Base-by-base conservation (phyloP, 2,113 vertebrate genomes). In the Albula goreensis region DNA sequence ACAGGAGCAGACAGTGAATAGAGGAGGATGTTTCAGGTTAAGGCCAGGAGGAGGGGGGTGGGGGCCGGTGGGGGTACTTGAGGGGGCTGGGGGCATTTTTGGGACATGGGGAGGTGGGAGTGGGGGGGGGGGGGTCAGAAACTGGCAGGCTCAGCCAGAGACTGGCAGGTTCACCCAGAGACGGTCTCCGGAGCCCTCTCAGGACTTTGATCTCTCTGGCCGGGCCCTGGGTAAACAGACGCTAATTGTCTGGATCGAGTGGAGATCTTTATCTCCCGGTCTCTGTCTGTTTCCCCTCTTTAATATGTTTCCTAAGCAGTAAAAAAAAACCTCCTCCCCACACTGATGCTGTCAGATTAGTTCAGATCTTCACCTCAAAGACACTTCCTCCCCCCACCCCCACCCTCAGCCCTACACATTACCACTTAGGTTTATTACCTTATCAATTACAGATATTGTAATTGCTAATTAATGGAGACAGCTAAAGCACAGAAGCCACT, bases 171-270 rank as follows among this genome's bases (percentile, higher is more conserved):
- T 89, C 91, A 91, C 88, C 84, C 87, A 89, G 90, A 89, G 85
- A 60, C 88, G 88, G 90, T 88, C 90, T 89, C 84, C 70, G 88
- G 90, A 89, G 88, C 84, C 83, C 57, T 85, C 82, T 84, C 0
- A 86, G 86, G 86, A 84, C 93, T 96, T 95, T 97, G 97, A 98
- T 96, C 94, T 91, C 90, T 91, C 92, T 87, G 91, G 90, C 93
- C 88, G 50, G 93, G 95, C 97, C 95, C 95, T 94, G 94, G 93
- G 94, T 96, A 97, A 98, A 97, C 94, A 96, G 94, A 92, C 95
- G 92, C 96, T 98, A 98, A 99, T 97, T 97, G 96, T 93, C 94
- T 94, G 94, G 94, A 94, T 96, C 94, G 93, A 94, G 91, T 89
- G 87, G 91, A 97, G 96, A 97, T 96, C 93, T 91, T 96, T 97